Percentiles rank a stretch among this genome's conserved stretches.
These are phyloP conservation scores for Dicrurus megarhynchus DNA, from an alignment of 2,113 vertebrate species.

Conservation along the genomic window DNA sequence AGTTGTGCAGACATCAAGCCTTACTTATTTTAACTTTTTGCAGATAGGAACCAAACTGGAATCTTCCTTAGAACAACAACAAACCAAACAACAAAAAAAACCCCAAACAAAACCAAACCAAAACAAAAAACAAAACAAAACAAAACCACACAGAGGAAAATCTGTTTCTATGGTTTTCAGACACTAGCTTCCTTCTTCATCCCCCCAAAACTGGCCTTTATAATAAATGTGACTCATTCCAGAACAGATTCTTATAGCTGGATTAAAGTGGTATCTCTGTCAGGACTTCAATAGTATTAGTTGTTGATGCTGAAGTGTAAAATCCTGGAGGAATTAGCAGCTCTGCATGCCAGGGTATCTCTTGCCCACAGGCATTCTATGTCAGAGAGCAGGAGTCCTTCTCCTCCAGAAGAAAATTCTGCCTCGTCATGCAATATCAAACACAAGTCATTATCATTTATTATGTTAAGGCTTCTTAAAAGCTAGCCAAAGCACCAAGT, in stretches of 20 bases:
- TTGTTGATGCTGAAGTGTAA: slow-evolving; percentile 45
- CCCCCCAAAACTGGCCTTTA: slow-evolving; percentile 22
- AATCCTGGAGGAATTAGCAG: slow-evolving; percentile 46
- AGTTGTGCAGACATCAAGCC: background rate
- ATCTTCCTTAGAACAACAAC: background rate
- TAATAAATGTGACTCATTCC: slow-evolving; percentile 61
- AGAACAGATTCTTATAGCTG: slow-evolving; percentile 43
- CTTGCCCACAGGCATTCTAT: background rate
- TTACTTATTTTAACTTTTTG: background rate
- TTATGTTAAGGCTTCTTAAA: background rate
- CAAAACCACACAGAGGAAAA: background rate
- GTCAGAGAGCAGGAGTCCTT: background rate
- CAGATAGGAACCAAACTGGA: background rate
- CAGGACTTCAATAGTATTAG: slow-evolving; percentile 48
- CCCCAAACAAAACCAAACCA: no score
- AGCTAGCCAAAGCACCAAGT: background rate
- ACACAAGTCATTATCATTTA: background rate
- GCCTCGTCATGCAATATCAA: slow-evolving; percentile 50
- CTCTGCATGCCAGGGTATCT: slow-evolving; percentile 11
- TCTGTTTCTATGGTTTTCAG: slow-evolving; percentile 35
- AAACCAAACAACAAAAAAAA: background rate
- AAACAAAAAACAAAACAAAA: background rate
- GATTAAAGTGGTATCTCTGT: slow-evolving; percentile 55
- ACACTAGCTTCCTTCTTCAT: background rate
- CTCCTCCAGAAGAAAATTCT: slow-evolving; percentile 43